Evolutionary conservation across 1,140 invertebrate genomes (phyloP).

Genomic region (Pachypeltis micranthus): DNA sequence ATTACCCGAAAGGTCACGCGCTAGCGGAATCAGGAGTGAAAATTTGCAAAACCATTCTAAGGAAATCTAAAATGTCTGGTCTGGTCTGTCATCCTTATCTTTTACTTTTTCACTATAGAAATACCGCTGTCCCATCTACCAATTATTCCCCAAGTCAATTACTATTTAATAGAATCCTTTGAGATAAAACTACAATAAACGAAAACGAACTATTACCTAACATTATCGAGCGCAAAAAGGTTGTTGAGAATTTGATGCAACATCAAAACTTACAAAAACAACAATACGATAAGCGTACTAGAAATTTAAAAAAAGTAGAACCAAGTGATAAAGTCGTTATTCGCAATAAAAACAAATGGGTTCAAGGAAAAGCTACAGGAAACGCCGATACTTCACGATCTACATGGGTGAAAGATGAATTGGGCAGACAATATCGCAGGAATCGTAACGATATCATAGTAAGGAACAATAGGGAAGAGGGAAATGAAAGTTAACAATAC

Average conservation of each 20-base stretch:
- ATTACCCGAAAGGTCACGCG: slow-evolving; percentile 1
- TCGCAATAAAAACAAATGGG: slow-evolving; percentile 6
- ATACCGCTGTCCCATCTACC: background rate
- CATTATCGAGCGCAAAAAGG: background rate
- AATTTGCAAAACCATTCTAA: background rate
- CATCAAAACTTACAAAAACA: background rate
- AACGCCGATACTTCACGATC: slow-evolving; percentile 1
- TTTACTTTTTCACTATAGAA: slow-evolving; percentile 3
- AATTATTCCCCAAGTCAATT: background rate
- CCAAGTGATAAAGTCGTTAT: background rate
- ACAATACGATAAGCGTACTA: background rate
- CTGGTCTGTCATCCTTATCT: slow-evolving; percentile 5
- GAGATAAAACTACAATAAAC: background rate
- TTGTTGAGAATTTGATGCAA: background rate
- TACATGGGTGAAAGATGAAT: background rate
- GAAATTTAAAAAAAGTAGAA: background rate
- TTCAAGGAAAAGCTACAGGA: background rate
- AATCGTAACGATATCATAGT: background rate
- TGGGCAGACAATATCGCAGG: background rate
- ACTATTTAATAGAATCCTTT: background rate
- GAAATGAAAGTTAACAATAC: too few relatives aligned
- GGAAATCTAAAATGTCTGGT: slow-evolving; percentile 1
- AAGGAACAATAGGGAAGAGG: too few relatives aligned
- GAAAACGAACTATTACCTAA: too few relatives aligned
- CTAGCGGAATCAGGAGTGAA: background rate